Percentiles rank a stretch among this genome's conserved stretches.
Evolutionary conservation across 2,113 vertebrate species (phyloP).

Genomic region (Neofelis nebulosa): DNA sequence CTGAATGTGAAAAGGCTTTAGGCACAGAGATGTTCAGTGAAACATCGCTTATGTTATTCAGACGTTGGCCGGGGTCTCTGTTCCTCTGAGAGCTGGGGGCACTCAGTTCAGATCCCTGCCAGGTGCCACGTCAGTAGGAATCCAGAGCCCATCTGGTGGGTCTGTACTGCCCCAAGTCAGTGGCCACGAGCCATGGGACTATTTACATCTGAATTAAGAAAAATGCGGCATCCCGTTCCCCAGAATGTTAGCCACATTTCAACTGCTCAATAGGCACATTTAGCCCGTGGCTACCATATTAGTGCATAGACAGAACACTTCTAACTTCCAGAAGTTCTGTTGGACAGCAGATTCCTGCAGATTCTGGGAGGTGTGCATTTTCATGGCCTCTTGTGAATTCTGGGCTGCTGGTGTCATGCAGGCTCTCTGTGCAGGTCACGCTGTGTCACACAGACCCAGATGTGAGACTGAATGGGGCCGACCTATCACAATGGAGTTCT

Average conservation of each 20-base stretch:
- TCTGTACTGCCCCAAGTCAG: neutral
- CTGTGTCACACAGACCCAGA: neutral
- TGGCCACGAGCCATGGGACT: neutral
- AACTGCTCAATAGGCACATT: neutral
- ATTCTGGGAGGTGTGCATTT: neutral
- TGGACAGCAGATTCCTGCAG: accelerated
- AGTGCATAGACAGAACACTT: neutral
- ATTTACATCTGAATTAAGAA: neutral
- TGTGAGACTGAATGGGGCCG: neutral
- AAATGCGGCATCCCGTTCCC: neutral
- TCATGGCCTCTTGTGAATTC: neutral
- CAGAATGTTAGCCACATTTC: neutral
- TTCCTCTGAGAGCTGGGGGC: neutral
- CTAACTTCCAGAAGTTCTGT: neutral
- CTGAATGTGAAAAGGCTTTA: neutral
- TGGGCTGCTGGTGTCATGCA: neutral
- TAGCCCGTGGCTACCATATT: neutral
- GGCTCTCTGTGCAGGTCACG: neutral
- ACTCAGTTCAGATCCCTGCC: neutral
- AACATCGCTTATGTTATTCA: neutral
- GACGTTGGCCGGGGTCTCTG: neutral
- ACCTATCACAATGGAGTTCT: neutral
- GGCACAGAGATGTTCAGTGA: neutral
- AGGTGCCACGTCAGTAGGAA: accelerated
- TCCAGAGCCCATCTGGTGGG: neutral